A percentile compares a stretch with the other conserved stretches of the same genome.
Conservation (phyloP, 1,140 invertebrate species). For the Drosophila ogumai region DNA sequence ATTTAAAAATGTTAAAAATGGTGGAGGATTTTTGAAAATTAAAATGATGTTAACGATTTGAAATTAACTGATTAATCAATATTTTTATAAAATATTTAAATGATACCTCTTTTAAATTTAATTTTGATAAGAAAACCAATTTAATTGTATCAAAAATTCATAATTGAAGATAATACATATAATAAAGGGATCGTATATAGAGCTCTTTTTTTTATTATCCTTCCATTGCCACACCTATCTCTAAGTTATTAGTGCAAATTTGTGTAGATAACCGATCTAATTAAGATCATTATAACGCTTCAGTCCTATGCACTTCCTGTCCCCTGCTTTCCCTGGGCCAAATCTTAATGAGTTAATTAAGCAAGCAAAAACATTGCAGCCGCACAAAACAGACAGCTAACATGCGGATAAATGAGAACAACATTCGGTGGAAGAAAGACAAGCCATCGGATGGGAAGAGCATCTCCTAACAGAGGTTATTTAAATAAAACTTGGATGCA, state of each 20-base stretch:
- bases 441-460: conserved; percentile 14
- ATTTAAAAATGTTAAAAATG: no score
- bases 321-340: conserved; percentile 9
- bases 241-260: background rate
- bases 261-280: background rate
- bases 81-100: background rate
- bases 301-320: background rate
- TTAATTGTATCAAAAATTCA: background rate
- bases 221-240: background rate
- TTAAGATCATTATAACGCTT: background rate
- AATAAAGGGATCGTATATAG: no score
- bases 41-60: no score
- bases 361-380: conserved; percentile 70
- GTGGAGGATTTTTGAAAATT: no score
- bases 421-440: conserved; percentile 27
- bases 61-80: no score
- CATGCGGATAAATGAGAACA: conserved; percentile 49
- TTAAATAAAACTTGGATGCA: conserved; percentile 55
- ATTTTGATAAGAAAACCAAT: background rate
- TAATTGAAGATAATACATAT: background rate
- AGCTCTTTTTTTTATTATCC: no score
- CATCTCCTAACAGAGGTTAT: conserved; percentile 22
- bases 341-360: conserved; percentile 84
- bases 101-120: background rate
- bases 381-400: conserved; percentile 59